A percentile compares a stretch with the other conserved stretches of the same genome.
Conservation (phyloP, 2,888 invertebrate genomes). For the Pheosia tremula region DNA sequence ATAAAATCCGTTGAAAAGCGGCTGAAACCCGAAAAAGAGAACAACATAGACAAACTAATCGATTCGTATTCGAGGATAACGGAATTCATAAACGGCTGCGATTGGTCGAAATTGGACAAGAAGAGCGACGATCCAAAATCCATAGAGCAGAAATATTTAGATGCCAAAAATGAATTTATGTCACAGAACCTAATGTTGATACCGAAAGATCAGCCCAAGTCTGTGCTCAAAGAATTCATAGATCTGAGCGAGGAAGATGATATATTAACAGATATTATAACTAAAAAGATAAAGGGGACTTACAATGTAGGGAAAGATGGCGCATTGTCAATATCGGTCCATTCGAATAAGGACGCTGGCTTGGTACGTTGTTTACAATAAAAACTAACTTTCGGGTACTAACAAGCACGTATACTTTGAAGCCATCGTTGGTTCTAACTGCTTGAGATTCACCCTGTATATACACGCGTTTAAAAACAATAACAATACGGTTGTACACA, state of each 20-base stretch:
- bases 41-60: slow-evolving; percentile 71
- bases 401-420: slow-evolving; percentile 26
- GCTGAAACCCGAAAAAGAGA: slow-evolving; percentile 61
- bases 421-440: slow-evolving; percentile 15
- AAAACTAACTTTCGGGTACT: slow-evolving; percentile 50
- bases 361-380: slow-evolving; percentile 62
- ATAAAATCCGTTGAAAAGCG: slow-evolving; percentile 54
- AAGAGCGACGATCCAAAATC: slow-evolving; percentile 64
- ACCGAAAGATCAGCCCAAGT: slow-evolving; percentile 67
- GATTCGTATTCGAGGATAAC: slow-evolving; percentile 78
- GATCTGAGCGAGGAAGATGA: slow-evolving; percentile 72
- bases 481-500: too few species aligned
- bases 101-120: slow-evolving; percentile 71
- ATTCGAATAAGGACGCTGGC: slow-evolving; percentile 55
- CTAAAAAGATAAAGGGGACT: slow-evolving; percentile 69
- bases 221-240: slow-evolving; percentile 69
- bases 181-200: slow-evolving; percentile 73
- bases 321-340: slow-evolving; percentile 74
- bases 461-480: background rate
- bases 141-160: slow-evolving; percentile 74
- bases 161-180: slow-evolving; percentile 81
- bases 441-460: slow-evolving; percentile 3
- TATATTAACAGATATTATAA: slow-evolving; percentile 62
- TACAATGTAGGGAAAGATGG: slow-evolving; percentile 75
- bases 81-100: slow-evolving; percentile 79